A percentile compares a stretch with the other conserved stretches of the same genome.
These are phyloP conservation scores for Phainopepla nitens DNA, from an alignment of 2,113 vertebrate species.

Conservation along the genomic window DNA sequence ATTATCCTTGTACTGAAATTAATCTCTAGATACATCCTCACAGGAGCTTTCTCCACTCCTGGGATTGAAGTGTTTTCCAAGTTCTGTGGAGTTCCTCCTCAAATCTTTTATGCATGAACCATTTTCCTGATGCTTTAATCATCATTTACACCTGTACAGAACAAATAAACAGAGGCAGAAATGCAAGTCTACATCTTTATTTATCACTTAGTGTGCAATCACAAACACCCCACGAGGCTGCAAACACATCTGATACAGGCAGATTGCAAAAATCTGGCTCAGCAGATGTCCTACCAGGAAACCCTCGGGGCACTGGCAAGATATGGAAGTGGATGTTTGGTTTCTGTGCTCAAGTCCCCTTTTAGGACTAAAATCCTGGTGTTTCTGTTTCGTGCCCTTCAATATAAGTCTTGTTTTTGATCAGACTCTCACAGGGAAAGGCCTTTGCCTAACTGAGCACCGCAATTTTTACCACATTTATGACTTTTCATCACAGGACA, in stretches of 20 bases:
- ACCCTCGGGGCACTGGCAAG: neutral
- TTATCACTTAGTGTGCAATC: neutral
- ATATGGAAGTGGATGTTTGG: neutral
- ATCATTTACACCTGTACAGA: neutral
- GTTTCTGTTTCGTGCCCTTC: neutral
- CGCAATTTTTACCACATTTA: neutral
- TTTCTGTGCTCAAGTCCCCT: neutral
- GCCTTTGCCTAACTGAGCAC: neutral
- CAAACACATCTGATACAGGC: neutral
- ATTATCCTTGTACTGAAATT: neutral
- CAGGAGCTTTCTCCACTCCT: neutral
- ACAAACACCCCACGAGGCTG: accelerated
- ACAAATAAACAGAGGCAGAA: neutral
- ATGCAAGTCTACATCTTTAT: neutral
- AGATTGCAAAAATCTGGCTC: neutral
- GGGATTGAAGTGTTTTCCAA: neutral
- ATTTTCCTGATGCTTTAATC: neutral
- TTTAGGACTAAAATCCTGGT: neutral
- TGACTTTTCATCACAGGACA: neutral
- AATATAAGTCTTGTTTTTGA: neutral
- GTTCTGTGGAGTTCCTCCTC: neutral
- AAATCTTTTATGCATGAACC: neutral
- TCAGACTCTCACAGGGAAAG: neutral
- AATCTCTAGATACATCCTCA: neutral
- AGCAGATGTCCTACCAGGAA: neutral